Evolutionary conservation across 1,140 invertebrate genomes (phyloP).

Genomic region (Drosophila repleta): DNA sequence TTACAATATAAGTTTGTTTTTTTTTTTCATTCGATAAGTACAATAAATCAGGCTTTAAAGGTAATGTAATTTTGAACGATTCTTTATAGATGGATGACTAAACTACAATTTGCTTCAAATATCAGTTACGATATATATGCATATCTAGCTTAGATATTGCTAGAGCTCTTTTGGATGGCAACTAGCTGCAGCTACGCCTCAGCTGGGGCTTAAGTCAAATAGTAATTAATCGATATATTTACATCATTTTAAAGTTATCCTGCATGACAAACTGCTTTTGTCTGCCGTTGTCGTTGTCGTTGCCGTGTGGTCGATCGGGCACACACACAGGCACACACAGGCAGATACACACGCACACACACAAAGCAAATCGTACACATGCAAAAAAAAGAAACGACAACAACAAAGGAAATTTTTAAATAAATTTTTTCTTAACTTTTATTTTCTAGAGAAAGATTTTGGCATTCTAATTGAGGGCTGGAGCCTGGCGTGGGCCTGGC

Average conservation of each 20-base stretch:
- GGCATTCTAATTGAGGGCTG: neutral
- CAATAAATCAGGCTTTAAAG: no score
- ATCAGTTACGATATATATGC: no score
- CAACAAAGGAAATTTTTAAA: conserved; percentile 1
- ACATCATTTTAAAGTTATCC: conserved; percentile 78
- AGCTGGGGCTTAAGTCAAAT: no score
- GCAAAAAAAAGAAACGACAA: conserved; percentile 9
- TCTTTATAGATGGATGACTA: no score
- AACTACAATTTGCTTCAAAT: no score
- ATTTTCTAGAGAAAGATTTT: neutral
- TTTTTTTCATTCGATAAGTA: no score
- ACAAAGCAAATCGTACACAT: conserved; percentile 27
- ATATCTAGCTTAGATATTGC: no score
- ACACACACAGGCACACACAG: conserved; percentile 20
- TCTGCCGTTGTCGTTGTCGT: conserved; percentile 33
- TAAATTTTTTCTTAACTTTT: neutral
- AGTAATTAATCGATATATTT: conserved; percentile 50
- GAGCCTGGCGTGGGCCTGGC: no score
- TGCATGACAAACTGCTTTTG: conserved; percentile 83
- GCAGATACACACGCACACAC: conserved; percentile 15
- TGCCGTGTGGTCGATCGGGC: neutral
- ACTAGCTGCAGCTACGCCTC: neutral
- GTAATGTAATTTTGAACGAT: no score
- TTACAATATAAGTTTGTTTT: no score
- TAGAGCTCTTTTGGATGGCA: no score